Percentiles rank a stretch among this genome's conserved stretches.
Conservation (phyloP, 2,797 vertebrate genomes). For the Tragopan temminckii region DNA sequence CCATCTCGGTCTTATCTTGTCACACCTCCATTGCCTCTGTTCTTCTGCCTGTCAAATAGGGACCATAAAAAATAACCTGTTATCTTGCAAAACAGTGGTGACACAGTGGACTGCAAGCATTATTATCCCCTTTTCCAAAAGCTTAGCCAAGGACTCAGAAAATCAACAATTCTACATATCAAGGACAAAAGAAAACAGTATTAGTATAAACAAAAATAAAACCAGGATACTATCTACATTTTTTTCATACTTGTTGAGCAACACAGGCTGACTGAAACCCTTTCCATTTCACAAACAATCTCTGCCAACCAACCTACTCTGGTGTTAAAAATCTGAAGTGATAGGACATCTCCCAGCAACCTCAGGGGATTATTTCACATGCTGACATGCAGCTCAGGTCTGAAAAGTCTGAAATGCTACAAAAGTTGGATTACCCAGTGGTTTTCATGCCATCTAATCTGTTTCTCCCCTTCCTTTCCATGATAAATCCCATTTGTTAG, state of each 20-base stretch:
- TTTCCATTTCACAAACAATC: not conserved
- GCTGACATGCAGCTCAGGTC: not conserved
- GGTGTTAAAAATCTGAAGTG: constrained; percentile 7
- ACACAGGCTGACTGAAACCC: not conserved
- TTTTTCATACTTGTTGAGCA: constrained; percentile 49
- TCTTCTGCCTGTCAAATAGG: constrained; percentile 3
- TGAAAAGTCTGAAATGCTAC: not conserved
- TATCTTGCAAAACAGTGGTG: not conserved
- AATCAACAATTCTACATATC: constrained; percentile 35
- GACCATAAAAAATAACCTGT: not conserved
- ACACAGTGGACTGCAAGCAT: not conserved
- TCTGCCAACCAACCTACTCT: not conserved
- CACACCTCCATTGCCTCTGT: not conserved
- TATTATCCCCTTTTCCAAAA: constrained; percentile 9
- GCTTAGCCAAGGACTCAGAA: constrained; percentile 42
- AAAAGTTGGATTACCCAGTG: not conserved
- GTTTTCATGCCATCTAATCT: constrained; percentile 10
- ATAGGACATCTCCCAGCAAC: not conserved
- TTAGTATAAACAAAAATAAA: constrained; percentile 55
- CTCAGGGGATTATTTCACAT: not conserved
- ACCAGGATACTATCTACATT: not conserved
- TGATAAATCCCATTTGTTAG: not conserved
- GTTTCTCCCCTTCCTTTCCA: not conserved
- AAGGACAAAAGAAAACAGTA: constrained; percentile 50
- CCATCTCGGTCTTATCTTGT: not conserved